Evolutionary conservation across 2,888 invertebrate genomes (phyloP).

Genomic region (Cabera pusaria): DNA sequence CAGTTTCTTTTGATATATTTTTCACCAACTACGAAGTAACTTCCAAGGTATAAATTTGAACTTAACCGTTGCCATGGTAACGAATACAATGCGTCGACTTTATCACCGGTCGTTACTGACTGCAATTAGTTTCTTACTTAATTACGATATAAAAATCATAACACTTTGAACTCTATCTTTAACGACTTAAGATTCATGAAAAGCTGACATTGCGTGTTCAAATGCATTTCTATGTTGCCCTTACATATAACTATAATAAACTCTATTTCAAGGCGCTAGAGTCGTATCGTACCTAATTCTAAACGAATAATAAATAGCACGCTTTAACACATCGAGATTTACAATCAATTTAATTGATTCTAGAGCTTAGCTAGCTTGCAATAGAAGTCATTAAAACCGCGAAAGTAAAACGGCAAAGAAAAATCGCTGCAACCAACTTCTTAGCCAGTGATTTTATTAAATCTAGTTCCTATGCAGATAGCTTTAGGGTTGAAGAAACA

Average conservation of each 20-base stretch:
- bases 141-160: conserved; percentile 5
- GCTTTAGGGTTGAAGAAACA: neutral
- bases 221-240: neutral
- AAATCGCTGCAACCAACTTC: neutral
- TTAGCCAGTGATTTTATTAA: neutral
- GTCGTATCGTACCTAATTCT: too few species aligned
- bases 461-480: neutral
- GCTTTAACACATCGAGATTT: conserved; percentile 1
- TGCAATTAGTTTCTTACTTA: conserved; percentile 44
- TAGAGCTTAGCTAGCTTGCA: conserved; percentile 5
- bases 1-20: too few species aligned
- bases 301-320: too few species aligned
- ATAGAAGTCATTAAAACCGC: conserved; percentile 2
- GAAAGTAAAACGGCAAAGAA: neutral
- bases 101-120: conserved; percentile 49
- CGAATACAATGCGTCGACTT: conserved; percentile 51
- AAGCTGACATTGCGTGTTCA: neutral
- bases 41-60: conserved; percentile 8
- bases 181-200: neutral
- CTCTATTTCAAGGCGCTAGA: conserved; percentile 7
- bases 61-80: conserved; percentile 44
- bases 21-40: conserved; percentile 7
- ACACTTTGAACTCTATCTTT: conserved; percentile 8
- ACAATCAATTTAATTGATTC: conserved; percentile 3
- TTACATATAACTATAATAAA: neutral